Evolutionary conservation across 1,140 invertebrate species (phyloP).

Genomic region (Aphaenogaster rudis): DNA sequence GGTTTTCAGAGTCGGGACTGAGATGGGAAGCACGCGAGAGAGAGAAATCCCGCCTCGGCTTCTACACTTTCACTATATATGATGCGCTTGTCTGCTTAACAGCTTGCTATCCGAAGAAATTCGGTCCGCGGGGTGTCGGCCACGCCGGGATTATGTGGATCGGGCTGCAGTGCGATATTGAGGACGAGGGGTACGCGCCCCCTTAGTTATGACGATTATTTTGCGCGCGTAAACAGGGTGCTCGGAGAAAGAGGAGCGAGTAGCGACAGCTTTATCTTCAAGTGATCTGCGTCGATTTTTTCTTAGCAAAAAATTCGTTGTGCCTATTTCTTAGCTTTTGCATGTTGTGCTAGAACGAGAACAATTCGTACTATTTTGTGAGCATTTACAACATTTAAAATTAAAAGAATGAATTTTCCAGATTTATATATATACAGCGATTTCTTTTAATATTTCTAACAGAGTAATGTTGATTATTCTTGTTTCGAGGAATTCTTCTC

Average conservation of each 20-base stretch:
- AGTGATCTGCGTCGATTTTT: conserved; percentile 19
- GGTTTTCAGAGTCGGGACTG: conserved; percentile 83
- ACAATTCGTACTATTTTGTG: background rate
- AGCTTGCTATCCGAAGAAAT: conserved; percentile 92
- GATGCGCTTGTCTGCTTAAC: conserved; percentile 87
- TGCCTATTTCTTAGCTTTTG: background rate
- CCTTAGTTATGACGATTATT: conserved; percentile 69
- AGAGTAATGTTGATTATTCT: background rate
- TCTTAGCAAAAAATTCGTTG: background rate
- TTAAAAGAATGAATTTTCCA: background rate
- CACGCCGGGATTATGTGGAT: conserved; percentile 91
- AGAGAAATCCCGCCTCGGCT: conserved; percentile 81
- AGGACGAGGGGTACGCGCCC: conserved; percentile 87
- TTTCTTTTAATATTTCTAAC: background rate
- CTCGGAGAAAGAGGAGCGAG: background rate
- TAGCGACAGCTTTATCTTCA: conserved; percentile 20
- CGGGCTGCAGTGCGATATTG: conserved; percentile 88
- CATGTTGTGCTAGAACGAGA: background rate
- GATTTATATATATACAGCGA: background rate
- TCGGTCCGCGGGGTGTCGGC: conserved; percentile 94
- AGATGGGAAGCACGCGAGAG: conserved; percentile 74
- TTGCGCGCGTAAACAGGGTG: conserved; percentile 42
- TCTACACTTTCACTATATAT: conserved; percentile 83
- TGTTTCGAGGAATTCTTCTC: background rate
- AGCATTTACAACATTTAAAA: background rate